Evolutionary conservation across 1,140 invertebrate genomes (phyloP).

Genomic region (Ips nitidus): DNA sequence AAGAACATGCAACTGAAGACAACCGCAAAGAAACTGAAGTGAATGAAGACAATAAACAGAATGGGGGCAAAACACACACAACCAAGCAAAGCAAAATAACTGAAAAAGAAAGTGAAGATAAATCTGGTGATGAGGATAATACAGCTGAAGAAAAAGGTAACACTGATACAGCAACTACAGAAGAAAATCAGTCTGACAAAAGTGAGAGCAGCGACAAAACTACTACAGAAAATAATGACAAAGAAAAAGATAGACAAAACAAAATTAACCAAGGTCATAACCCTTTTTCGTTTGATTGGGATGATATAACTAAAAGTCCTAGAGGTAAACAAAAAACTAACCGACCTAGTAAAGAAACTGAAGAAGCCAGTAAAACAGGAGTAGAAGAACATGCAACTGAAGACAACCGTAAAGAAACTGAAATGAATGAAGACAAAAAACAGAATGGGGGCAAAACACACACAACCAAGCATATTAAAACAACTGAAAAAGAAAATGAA

Average conservation of each 20-base stretch:
- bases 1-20: too few species aligned
- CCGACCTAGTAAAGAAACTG: background rate
- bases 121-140: background rate
- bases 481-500: background rate
- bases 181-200: background rate
- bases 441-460: background rate
- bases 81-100: background rate
- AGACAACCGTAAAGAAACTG: background rate
- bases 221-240: background rate
- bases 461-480: background rate
- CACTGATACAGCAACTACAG: background rate
- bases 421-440: background rate
- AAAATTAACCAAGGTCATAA: too few species aligned
- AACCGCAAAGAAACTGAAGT: too few species aligned
- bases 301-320: too few species aligned
- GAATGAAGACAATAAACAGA: background rate
- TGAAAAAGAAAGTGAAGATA: background rate
- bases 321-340: constrained; percentile 1
- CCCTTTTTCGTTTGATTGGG: too few species aligned
- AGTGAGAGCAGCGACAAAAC: too few species aligned
- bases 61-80: background rate
- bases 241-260: background rate
- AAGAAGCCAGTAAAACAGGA: background rate
- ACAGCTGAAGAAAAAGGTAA: constrained; percentile 1
- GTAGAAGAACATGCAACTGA: background rate